Conservation (phyloP, 2,888 invertebrate species). For the Stomorhina lunata region DNA sequence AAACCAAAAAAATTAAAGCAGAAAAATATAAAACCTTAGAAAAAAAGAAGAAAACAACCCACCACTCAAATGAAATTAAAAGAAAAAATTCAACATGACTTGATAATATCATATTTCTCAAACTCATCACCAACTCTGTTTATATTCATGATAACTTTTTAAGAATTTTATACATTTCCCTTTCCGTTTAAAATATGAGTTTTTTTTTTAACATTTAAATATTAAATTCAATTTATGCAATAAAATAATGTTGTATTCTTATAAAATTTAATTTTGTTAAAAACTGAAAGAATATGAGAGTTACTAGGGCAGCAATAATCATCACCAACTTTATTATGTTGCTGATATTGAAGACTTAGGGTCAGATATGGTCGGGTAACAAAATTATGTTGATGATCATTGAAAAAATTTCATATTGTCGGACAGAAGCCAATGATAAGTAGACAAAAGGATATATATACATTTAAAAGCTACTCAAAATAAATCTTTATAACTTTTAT, state of each 20-base stretch:
- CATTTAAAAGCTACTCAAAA: not conserved
- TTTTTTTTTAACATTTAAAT: slow-evolving; percentile 27
- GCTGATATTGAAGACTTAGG: not conserved
- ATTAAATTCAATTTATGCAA: slow-evolving; percentile 40
- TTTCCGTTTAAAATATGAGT: not conserved
- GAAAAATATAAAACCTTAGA: not conserved
- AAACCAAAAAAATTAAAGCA: slow-evolving; percentile 3
- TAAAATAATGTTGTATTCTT: slow-evolving; percentile 18
- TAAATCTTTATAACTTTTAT: not conserved
- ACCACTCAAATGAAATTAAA: not conserved
- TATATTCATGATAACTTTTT: not conserved
- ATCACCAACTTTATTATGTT: slow-evolving; percentile 17
- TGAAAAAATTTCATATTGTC: not conserved
- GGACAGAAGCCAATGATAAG: not conserved
- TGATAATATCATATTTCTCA: slow-evolving; percentile 25
- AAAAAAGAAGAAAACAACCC: not conserved
- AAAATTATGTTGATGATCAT: slow-evolving; percentile 32
- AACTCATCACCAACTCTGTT: not conserved
- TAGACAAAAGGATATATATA: not conserved
- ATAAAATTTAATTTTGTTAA: slow-evolving; percentile 2
- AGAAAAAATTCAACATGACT: not conserved
- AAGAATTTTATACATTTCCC: not conserved
- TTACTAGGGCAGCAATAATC: slow-evolving; percentile 21
- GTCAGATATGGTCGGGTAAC: not conserved
- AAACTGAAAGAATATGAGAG: not conserved